These are phyloP conservation scores for Ormyrus labotus DNA, from an alignment of 2,888 invertebrate species.

Conservation along the genomic window DNA sequence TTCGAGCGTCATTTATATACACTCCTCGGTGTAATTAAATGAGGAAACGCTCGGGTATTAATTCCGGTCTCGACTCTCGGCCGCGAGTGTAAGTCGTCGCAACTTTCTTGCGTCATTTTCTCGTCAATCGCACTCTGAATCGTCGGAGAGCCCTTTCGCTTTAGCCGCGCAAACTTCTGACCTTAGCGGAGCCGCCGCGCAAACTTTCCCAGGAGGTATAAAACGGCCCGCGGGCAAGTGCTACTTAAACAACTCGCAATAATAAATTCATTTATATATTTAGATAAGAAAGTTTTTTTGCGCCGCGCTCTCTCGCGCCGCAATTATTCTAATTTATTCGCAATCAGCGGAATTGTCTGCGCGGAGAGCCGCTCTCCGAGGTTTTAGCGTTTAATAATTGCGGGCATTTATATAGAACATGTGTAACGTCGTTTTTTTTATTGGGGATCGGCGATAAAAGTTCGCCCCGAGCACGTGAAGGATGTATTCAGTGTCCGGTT, in stretches of 20 bases:
- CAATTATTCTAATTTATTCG: slow-evolving; percentile 32
- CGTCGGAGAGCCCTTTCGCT: slow-evolving; percentile 30
- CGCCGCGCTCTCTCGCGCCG: too few species aligned
- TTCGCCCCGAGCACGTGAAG: too few species aligned
- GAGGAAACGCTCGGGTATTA: slow-evolving; percentile 73
- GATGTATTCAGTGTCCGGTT: too few species aligned
- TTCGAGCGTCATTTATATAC: background rate
- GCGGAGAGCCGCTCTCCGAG: background rate
- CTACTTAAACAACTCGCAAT: slow-evolving; percentile 50
- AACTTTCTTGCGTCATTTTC: slow-evolving; percentile 71
- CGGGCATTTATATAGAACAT: background rate
- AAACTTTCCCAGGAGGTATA: slow-evolving; percentile 63
- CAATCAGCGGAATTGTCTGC: background rate
- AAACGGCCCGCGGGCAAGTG: slow-evolving; percentile 64
- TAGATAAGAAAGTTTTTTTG: slow-evolving; percentile 25
- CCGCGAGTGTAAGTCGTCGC: slow-evolving; percentile 41
- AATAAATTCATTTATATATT: slow-evolving; percentile 47
- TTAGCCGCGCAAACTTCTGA: slow-evolving; percentile 67
- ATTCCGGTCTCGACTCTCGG: slow-evolving; percentile 64
- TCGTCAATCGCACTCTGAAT: slow-evolving; percentile 58
- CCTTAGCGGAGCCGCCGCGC: slow-evolving; percentile 59
- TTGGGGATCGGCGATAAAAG: too few species aligned
- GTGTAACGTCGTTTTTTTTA: too few species aligned
- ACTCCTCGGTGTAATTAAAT: slow-evolving; percentile 70
- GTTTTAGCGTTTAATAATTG: slow-evolving; percentile 1